phyloP scores from a whole-genome alignment of 2,797 vertebrate genomes.

The Phoeniculus purpureus region DNA sequence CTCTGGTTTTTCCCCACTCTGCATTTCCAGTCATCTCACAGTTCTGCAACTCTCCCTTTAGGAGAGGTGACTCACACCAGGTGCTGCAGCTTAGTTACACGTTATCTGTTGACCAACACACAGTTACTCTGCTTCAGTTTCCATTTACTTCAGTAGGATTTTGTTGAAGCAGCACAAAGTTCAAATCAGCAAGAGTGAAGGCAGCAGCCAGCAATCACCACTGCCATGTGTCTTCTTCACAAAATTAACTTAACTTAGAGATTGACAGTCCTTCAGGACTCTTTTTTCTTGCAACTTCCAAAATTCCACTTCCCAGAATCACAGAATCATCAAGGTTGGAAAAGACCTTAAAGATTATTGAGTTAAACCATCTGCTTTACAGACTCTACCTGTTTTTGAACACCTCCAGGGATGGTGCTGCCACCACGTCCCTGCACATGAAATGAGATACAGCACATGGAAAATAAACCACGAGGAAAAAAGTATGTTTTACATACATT shows the following conservation, averaged over 20 bases:
- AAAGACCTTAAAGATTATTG: too few species aligned
- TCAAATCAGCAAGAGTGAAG: background rate
- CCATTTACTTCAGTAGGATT: background rate
- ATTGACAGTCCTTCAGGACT: background rate
- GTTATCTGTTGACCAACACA: background rate
- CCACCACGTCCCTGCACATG: too few species aligned
- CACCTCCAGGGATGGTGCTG: too few species aligned
- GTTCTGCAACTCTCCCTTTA: background rate
- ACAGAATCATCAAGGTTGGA: too few species aligned
- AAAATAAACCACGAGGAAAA: constrained; percentile 14
- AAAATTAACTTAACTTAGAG: background rate
- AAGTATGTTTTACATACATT: background rate
- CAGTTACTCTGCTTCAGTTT: background rate
- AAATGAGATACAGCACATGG: background rate
- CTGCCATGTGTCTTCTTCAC: background rate
- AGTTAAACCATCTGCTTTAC: too few species aligned
- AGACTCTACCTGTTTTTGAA: too few species aligned
- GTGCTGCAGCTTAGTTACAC: background rate
- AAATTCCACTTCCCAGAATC: background rate
- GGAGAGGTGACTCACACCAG: background rate
- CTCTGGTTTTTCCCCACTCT: rapidly evolving
- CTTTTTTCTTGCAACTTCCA: background rate
- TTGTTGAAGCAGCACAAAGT: background rate
- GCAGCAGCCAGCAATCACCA: background rate
- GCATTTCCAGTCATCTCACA: background rate